Conservation (phyloP, 1,140 invertebrate species). For the Cherax quadricarinatus region DNA sequence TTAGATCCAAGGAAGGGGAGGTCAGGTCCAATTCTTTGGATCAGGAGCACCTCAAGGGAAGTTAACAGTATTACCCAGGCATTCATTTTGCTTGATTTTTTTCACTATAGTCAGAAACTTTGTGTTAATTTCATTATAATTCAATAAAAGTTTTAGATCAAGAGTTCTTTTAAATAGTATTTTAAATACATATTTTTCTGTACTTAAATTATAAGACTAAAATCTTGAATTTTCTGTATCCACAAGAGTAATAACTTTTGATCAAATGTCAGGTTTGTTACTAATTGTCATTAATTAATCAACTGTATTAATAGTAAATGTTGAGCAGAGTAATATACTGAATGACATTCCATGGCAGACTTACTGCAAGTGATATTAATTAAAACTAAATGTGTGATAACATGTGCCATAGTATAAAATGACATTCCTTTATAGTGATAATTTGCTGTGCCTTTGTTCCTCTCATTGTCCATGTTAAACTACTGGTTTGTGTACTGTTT, state of each 20-base stretch:
- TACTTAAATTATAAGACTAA: neutral
- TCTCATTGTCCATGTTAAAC: neutral
- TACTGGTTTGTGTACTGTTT: neutral
- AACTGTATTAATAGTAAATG: neutral
- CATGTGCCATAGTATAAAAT: conserved; percentile 12
- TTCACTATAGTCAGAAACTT: no score
- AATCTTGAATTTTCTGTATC: neutral
- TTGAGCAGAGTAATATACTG: neutral
- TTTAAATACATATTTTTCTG: no score
- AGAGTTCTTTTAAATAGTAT: no score
- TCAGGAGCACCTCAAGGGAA: no score
- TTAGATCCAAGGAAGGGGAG: no score
- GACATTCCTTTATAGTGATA: conserved; percentile 15
- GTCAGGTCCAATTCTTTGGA: no score
- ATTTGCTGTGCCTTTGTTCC: conserved; percentile 14
- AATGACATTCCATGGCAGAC: neutral
- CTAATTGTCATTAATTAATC: neutral
- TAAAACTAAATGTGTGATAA: conserved; percentile 16
- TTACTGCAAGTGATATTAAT: neutral
- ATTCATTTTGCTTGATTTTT: no score
- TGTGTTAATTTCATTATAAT: no score
- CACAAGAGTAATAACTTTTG: neutral
- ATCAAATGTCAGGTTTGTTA: neutral
- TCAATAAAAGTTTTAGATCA: no score
- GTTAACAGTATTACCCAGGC: no score